Evolutionary conservation across 2,113 vertebrate genomes (phyloP), one percentile per base, ranked within the genome.

Genomic region (Ophiodon elongatus): DNA sequence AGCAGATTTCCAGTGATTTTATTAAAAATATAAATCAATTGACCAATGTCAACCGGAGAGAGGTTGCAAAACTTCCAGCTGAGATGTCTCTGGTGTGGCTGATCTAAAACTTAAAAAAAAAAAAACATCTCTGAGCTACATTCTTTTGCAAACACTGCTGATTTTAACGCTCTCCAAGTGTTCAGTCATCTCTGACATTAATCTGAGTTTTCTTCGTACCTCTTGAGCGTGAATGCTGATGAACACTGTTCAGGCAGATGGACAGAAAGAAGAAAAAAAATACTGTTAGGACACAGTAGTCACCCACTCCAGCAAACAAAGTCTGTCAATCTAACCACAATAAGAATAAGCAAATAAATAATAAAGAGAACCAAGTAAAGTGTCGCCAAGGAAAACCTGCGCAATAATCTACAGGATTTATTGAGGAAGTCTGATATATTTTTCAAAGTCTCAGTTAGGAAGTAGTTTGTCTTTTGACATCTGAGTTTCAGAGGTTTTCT

Each of bases 161-260:
- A 29, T 67, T 50, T 73, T 47, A n/a, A 57, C 4, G 4, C 21
- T 57, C 14, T 57, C 11, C 64, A 6, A 37, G 45, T 73, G 29
- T 70, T 25, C 73, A 74, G 65, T 66, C 17, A 65, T 74, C 23
- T 52, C 62, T 68, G 64, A 66, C 8, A 74, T 67, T 39, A 43
- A 45, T 35, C 33, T 69, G 35, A 43, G 8, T 33, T 68, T 64
- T 50, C 63, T 45, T 84, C 60, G 0, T 94, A 94, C 94, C 94
- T 94, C 94, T 80, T 94, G 91, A 90, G 89, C 90, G 8, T 52
- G 63, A 75, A 78, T 71, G 69, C 74, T 65, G 86, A 80, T 60
- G 39, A 89, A 29, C 25, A 87, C 94, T 94, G 86, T 60, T 67
- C 76, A 82, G 76, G 65, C 89, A 91, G 83, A 91, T 73, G 83